Evolutionary conservation across 2,113 vertebrate genomes (phyloP).

Genomic region (rabbit (Oryctolagus cuniculus)): mOryCun1.1 NC_091436.1:148007001-148007500

Average conservation of each 20-base stretch:
- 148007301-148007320: neutral
- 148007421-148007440: neutral
- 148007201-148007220: neutral
- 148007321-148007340: neutral
- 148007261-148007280: neutral
- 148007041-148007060: neutral
- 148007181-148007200: neutral
- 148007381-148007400: neutral
- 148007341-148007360: neutral
- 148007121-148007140: neutral
- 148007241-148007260: neutral
- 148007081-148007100: neutral
- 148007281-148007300: neutral
- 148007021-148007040: neutral
- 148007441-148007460: neutral
- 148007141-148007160: neutral
- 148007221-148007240: neutral
- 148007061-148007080: neutral
- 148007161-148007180: rapidly evolving
- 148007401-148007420: neutral
- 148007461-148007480: too few species aligned
- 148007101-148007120: neutral
- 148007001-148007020: neutral
- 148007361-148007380: neutral
- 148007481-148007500: too few species aligned